A percentile compares a stretch with the other conserved stretches of the same genome.
Conservation (phyloP, 1,140 invertebrate genomes). For the Nixonia krombeini region DNA sequence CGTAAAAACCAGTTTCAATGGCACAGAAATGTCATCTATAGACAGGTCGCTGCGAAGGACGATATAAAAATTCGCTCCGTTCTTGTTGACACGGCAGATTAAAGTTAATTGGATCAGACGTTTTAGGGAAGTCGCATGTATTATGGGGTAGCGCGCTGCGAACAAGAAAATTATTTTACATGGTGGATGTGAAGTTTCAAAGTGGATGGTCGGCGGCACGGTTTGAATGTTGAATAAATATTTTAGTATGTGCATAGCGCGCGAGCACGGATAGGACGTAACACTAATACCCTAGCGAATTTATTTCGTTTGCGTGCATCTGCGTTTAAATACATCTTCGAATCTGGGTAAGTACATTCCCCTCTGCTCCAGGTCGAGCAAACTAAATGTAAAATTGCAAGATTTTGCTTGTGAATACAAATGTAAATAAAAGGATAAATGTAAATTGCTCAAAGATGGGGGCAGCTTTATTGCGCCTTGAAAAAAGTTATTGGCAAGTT, state of each 20-base stretch:
- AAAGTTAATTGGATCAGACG: conserved; percentile 22
- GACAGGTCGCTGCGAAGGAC: no score
- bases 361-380: conserved; percentile 14
- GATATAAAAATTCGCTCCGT: no score
- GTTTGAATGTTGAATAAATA: conserved; percentile 41
- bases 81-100: background rate
- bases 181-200: conserved; percentile 30
- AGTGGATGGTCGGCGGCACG: conserved; percentile 20
- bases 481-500: conserved; percentile 21
- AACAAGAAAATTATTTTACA: conserved; percentile 61
- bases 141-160: conserved; percentile 46
- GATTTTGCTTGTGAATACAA: conserved; percentile 13
- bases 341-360: conserved; percentile 28
- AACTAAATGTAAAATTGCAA: conserved; percentile 18
- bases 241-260: conserved; percentile 25
- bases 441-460: conserved; percentile 13
- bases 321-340: conserved; percentile 34
- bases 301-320: conserved; percentile 36
- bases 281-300: conserved; percentile 37
- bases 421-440: conserved; percentile 33
- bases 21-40: no score
- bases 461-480: conserved; percentile 20
- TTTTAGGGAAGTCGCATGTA: conserved; percentile 14
- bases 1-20: no score
- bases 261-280: conserved; percentile 26